Base-by-base conservation (phyloP, 2,888 invertebrate genomes). In the Resseliella maxima region DNA sequence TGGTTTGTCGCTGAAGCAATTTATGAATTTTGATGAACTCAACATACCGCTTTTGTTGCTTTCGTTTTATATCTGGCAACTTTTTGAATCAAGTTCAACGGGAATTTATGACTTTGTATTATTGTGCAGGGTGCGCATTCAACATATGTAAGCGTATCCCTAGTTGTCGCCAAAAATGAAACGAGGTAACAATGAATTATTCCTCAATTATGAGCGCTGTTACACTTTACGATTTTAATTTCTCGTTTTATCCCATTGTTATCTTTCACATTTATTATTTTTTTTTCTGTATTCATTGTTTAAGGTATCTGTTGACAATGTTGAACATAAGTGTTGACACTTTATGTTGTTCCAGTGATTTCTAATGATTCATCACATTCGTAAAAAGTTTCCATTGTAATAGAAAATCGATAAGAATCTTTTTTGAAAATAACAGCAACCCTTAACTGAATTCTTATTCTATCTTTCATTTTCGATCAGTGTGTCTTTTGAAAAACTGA, bases 21-120 rank as follows among this genome's bases (percentile, higher is more conserved):
- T 83, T 83, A 83, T 83, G 83, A 83, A 83, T 83, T 83, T 83
- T 83, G 83, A 83, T 83, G 83, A 83, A 83, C 83, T 83, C 36
- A n/a, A 83, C 31, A 24, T 24, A 15, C 31, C n/a, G 59, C 31
- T 72, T 72, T 72, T n/a, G n/a, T 59, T 59, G 59, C 5, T 6
- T 1, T 59, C 24, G 59, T 31, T 8, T 15, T 31, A n/a, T 15
- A 27, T 8, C 5, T 15, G 72, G 31, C 31, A 72, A 35, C 72
- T 72, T 27, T 72, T 72, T 24, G 72, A 72, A 72, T 31, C 72
- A 31, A 31, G 31, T 72, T 72, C 72, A 72, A 72, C 72, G 72
- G 72, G 72, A 72, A 72, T 72, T 72, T 72, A 72, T 72, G 72
- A 72, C 35, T 72, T 72, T 72, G 72, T 18, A 72, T 72, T 27